A percentile compares a stretch with the other conserved stretches of the same genome.
These are phyloP conservation scores for Zaprionus lachaisei DNA, from an alignment of 1,140 invertebrate species.

Conservation along the genomic window DNA sequence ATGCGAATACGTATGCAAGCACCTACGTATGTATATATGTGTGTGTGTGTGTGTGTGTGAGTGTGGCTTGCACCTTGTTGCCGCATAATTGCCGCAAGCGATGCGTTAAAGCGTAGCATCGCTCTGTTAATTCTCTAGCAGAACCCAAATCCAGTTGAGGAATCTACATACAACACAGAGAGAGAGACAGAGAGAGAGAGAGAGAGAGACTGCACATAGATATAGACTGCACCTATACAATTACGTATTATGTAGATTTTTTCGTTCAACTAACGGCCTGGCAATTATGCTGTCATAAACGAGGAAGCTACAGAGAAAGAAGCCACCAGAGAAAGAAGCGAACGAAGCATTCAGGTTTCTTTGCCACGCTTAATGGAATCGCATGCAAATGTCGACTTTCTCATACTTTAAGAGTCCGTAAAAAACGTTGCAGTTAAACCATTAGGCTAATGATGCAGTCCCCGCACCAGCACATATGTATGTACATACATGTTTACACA, in stretches of 20 bases:
- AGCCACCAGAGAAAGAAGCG: constrained; percentile 1
- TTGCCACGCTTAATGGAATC: constrained; percentile 37
- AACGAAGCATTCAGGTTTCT: constrained; percentile 52
- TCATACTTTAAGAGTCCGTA: constrained; percentile 46
- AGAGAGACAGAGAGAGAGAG: too few species aligned
- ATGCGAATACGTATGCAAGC: constrained; percentile 1
- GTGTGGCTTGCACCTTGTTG: constrained; percentile 48
- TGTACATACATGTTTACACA: background rate
- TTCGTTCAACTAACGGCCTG: constrained; percentile 40
- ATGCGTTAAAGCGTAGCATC: constrained; percentile 65
- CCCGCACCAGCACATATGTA: constrained; percentile 6
- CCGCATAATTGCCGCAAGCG: constrained; percentile 64
- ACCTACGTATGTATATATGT: background rate
- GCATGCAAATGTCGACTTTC: constrained; percentile 71
- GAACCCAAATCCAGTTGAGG: constrained; percentile 26
- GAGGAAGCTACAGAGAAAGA: constrained; percentile 57
- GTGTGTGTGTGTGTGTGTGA: background rate
- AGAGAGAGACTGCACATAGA: background rate
- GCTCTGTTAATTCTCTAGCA: constrained; percentile 63
- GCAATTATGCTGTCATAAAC: constrained; percentile 68
- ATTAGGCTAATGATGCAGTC: constrained; percentile 51
- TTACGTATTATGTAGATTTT: constrained; percentile 40
- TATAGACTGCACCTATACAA: background rate
- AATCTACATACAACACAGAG: constrained; percentile 1
- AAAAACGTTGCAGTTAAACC: constrained; percentile 39